Conservation (phyloP, 2,113 vertebrate species). For the Dendropsophus ebraccatus region DNA sequence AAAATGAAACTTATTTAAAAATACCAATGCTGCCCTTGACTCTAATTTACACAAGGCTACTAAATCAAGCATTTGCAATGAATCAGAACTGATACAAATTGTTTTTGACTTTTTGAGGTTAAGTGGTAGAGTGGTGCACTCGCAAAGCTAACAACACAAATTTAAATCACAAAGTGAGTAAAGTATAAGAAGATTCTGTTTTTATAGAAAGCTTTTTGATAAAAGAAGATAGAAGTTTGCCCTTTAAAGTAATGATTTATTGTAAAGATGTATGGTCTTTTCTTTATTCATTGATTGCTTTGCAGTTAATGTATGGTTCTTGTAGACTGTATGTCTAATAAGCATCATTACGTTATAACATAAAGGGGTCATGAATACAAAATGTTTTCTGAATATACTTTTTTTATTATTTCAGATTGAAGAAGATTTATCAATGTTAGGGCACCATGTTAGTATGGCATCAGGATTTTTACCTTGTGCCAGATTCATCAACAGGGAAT, state of each 20-base stretch:
- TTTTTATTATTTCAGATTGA: background rate
- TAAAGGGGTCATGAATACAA: background rate
- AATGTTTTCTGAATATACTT: background rate
- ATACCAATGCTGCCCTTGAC: slow-evolving; percentile 27
- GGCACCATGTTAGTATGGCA: background rate
- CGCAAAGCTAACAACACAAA: slow-evolving; percentile 38
- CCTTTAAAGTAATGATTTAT: slow-evolving; percentile 8
- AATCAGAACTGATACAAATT: slow-evolving; percentile 50
- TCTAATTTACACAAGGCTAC: slow-evolving; percentile 39
- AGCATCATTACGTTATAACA: background rate
- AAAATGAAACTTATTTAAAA: slow-evolving; percentile 21
- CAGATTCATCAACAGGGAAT: too few relatives aligned
- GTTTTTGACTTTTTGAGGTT: slow-evolving; percentile 51
- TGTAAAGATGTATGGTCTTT: background rate
- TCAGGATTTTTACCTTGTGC: too few relatives aligned
- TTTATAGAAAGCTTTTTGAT: slow-evolving; percentile 13
- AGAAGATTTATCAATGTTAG: background rate
- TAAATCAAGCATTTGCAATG: slow-evolving; percentile 41
- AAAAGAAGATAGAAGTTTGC: background rate
- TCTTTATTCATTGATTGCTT: background rate
- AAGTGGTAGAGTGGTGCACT: slow-evolving; percentile 48
- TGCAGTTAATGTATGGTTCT: background rate
- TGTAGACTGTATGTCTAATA: background rate
- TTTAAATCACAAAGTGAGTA: slow-evolving; percentile 44
- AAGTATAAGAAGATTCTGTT: slow-evolving; percentile 14